Evolutionary conservation across 2,797 vertebrate genomes (phyloP).

Genomic region (Tenualosa thibaudeaui): DNA sequence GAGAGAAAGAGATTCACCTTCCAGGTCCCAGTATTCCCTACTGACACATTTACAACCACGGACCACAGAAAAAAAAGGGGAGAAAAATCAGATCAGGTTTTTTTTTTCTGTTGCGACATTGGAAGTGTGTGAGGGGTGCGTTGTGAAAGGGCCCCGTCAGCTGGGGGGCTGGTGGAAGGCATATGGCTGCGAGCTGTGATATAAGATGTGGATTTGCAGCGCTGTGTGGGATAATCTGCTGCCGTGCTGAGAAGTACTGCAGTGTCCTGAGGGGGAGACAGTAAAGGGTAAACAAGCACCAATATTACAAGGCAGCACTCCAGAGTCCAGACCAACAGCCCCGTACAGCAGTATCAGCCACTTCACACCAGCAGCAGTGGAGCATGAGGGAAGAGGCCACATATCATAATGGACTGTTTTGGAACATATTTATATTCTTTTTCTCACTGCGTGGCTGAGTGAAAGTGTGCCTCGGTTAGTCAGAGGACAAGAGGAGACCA

Average conservation of each 20-base stretch:
- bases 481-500: constrained; percentile 1
- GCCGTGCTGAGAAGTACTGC: constrained; percentile 10
- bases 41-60: background rate
- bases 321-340: constrained; percentile 33
- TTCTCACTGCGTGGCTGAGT: background rate
- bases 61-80: background rate
- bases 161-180: background rate
- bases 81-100: background rate
- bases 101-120: background rate
- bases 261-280: constrained; percentile 17
- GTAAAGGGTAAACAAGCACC: constrained; percentile 20
- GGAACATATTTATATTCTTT: background rate
- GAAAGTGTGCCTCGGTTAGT: background rate
- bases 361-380: background rate
- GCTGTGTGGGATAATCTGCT: constrained; percentile 13
- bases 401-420: background rate
- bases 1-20: background rate
- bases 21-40: background rate
- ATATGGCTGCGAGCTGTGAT: background rate
- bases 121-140: background rate
- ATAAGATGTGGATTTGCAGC: constrained; percentile 4
- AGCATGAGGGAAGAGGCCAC: background rate
- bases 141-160: background rate
- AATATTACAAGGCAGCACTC: constrained; percentile 15
- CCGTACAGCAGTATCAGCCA: background rate